A percentile compares a stretch with the other conserved stretches of the same genome.
These are phyloP conservation scores for Atta cephalotes DNA, from an alignment of 1,140 invertebrate genomes.

Conservation along the genomic window DNA sequence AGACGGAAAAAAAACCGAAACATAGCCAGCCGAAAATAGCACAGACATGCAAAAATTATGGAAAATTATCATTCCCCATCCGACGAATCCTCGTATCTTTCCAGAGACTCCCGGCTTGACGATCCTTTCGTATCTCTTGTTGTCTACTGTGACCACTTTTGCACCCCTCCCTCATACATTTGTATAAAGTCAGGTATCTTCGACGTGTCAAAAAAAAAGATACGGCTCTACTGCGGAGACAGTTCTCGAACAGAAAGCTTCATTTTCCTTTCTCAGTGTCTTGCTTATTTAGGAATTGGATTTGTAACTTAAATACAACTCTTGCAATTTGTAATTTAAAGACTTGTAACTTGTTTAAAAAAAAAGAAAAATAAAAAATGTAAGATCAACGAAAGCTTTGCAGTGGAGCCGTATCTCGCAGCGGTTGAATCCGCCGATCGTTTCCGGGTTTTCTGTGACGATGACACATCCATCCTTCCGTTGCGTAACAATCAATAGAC, in stretches of 20 bases:
- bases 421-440: background rate
- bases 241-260: background rate
- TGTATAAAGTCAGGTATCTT: constrained; percentile 54
- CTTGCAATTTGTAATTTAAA: background rate
- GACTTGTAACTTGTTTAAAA: too few species aligned
- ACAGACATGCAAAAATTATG: constrained; percentile 17
- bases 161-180: constrained; percentile 36
- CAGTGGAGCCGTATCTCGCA: constrained; percentile 21
- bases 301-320: background rate
- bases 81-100: constrained; percentile 38
- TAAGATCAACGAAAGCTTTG: constrained; percentile 28
- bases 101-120: constrained; percentile 36
- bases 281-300: background rate
- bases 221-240: constrained; percentile 29
- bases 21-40: constrained; percentile 38
- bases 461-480: constrained; percentile 29
- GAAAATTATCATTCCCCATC: constrained; percentile 1
- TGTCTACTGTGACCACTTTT: background rate
- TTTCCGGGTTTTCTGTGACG: constrained; percentile 59
- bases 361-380: background rate
- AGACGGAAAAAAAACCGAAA: constrained; percentile 67
- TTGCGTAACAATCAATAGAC: constrained; percentile 13
- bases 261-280: background rate
- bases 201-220: constrained; percentile 41
- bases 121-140: constrained; percentile 51